Percentiles rank a stretch among this genome's conserved stretches.
Conservation (phyloP, 2,113 vertebrate species). For the Paraplagusia blochii region DNA sequence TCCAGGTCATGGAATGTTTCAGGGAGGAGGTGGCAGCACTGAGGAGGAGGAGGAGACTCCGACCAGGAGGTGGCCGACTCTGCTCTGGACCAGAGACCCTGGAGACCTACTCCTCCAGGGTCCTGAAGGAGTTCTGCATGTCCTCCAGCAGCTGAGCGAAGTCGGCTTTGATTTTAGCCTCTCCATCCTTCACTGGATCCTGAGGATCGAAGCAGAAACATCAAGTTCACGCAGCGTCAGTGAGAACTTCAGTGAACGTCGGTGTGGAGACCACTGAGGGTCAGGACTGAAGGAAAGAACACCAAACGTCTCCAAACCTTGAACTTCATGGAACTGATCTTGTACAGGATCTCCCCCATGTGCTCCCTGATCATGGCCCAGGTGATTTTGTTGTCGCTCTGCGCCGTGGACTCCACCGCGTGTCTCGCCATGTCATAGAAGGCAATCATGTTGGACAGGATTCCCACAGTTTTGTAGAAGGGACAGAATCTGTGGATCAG, state of each 20-base stretch:
- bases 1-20: conserved; percentile 51
- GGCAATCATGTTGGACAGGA: conserved; percentile 94
- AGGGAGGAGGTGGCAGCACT: conserved; percentile 11
- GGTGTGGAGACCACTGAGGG: too few species aligned
- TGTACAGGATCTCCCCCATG: conserved; percentile 94
- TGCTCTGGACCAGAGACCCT: conserved; percentile 10
- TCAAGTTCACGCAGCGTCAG: not conserved
- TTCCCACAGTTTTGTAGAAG: conserved; percentile 97
- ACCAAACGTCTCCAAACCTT: too few species aligned
- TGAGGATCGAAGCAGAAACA: conserved; percentile 39
- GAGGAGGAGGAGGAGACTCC: conserved; percentile 33
- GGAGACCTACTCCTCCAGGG: conserved; percentile 86
- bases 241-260: too few species aligned
- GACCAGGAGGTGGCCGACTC: conserved; percentile 32
- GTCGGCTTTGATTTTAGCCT: conserved; percentile 92
- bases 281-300: not conserved
- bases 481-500: conserved; percentile 87
- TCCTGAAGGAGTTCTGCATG: conserved; percentile 96
- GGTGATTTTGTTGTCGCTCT: conserved; percentile 96
- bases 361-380: conserved; percentile 95
- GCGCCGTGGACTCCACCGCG: conserved; percentile 93
- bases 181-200: conserved; percentile 96
- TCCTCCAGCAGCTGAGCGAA: conserved; percentile 92
- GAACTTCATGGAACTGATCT: conserved; percentile 96
- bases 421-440: conserved; percentile 97